phyloP scores from a whole-genome alignment of 2,797 vertebrate species.

The Atherinosoma microstoma region DNA sequence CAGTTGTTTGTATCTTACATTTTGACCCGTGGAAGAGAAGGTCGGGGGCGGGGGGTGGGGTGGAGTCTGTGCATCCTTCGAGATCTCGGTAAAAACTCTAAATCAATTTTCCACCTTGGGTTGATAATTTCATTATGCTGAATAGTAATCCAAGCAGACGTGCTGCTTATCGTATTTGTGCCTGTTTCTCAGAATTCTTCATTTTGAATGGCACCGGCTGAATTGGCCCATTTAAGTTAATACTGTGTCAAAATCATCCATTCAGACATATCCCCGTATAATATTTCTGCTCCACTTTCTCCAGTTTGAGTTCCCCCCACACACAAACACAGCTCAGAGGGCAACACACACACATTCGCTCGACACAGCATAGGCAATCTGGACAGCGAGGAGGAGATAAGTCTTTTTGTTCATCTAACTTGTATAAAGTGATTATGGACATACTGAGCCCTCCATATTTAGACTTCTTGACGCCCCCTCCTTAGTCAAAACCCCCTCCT shows the following conservation, averaged over 20 bases:
- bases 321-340: slow-evolving; percentile 37
- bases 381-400: slow-evolving; percentile 78
- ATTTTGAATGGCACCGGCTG: slow-evolving; percentile 54
- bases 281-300: slow-evolving; percentile 45
- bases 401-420: slow-evolving; percentile 82
- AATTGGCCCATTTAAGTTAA: slow-evolving; percentile 60
- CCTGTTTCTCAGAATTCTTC: slow-evolving; percentile 28
- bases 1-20: slow-evolving; percentile 15
- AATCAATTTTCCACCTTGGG: slow-evolving; percentile 41
- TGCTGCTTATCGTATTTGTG: slow-evolving; percentile 22
- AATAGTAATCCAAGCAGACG: slow-evolving; percentile 33
- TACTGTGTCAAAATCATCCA: slow-evolving; percentile 47
- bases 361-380: slow-evolving; percentile 69
- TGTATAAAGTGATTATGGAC: slow-evolving; percentile 86
- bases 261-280: slow-evolving; percentile 45
- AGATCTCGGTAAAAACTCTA: background rate
- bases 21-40: slow-evolving; percentile 19
- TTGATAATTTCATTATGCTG: slow-evolving; percentile 42
- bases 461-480: slow-evolving; percentile 86
- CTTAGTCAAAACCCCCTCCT: slow-evolving; percentile 62
- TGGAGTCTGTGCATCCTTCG: slow-evolving; percentile 8
- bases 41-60: background rate
- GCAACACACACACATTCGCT: slow-evolving; percentile 36
- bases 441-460: slow-evolving; percentile 84
- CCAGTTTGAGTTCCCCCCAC: slow-evolving; percentile 1